Percentiles rank a stretch among this genome's conserved stretches.
Conservation (phyloP, 2,113 vertebrate genomes). For the Orthonyx spaldingii region DNA sequence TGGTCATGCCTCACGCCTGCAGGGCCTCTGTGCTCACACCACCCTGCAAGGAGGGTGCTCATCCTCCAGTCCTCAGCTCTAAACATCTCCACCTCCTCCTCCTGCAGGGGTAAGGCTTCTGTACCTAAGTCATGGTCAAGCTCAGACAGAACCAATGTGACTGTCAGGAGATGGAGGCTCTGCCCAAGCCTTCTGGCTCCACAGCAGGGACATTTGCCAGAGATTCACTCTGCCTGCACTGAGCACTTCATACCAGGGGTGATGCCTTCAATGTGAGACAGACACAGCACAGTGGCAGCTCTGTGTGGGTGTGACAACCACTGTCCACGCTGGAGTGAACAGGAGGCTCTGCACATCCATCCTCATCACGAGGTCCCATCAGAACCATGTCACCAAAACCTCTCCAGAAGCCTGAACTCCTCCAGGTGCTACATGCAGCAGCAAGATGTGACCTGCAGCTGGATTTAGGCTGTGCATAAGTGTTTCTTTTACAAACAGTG, state of each 20-base stretch:
- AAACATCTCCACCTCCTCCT: not conserved
- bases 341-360: not conserved
- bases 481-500: not conserved
- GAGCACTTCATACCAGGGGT: fast-evolving
- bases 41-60: not conserved
- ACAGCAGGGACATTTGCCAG: not conserved
- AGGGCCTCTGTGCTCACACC: not conserved
- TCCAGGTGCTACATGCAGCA: not conserved
- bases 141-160: not conserved
- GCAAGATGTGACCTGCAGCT: not conserved
- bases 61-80: fast-evolving
- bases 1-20: not conserved
- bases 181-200: not conserved
- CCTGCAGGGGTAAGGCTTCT: not conserved
- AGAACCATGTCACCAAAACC: not conserved
- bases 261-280: not conserved
- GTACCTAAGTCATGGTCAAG: not conserved
- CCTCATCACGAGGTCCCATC: not conserved
- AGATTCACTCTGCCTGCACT: not conserved
- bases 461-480: not conserved
- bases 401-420: not conserved
- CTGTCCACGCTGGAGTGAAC: fast-evolving
- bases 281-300: not conserved
- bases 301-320: not conserved
- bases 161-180: not conserved